These are phyloP conservation scores for Balanococcus diminutus DNA, from an alignment of 2,888 invertebrate species.

Conservation along the genomic window DNA sequence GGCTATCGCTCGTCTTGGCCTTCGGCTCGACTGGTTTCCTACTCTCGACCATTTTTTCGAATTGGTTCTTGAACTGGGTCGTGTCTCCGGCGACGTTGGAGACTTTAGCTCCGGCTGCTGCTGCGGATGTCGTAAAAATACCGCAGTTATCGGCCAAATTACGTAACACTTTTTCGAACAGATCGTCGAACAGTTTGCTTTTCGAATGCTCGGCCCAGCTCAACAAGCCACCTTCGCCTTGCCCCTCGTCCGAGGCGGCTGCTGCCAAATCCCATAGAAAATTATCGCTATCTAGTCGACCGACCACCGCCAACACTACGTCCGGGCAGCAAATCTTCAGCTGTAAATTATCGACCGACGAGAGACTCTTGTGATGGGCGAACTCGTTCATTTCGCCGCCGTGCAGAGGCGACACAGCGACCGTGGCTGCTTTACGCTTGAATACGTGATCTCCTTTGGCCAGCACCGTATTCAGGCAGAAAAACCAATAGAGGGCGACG, in stretches of 20 bases:
- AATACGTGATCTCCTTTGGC: slow-evolving; percentile 20
- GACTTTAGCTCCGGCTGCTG: background rate
- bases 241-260: background rate
- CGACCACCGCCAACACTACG: background rate
- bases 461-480: slow-evolving; percentile 47
- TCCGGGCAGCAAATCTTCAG: background rate
- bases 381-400: background rate
- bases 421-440: background rate
- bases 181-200: background rate
- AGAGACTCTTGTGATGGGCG: too few species aligned
- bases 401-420: background rate
- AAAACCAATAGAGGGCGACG: slow-evolving; percentile 44
- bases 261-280: background rate
- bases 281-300: background rate
- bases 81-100: background rate
- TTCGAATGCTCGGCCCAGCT: background rate
- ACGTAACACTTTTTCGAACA: background rate
- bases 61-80: too few species aligned
- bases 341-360: background rate
- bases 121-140: background rate
- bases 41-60: too few species aligned
- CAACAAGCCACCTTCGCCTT: background rate
- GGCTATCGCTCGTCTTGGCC: too few species aligned
- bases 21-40: background rate
- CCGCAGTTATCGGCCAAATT: background rate